phyloP scores from a whole-genome alignment of 30 jellyfish, hydroid and myxozoan species.

The Chrysaora quinquecirrha region DNA sequence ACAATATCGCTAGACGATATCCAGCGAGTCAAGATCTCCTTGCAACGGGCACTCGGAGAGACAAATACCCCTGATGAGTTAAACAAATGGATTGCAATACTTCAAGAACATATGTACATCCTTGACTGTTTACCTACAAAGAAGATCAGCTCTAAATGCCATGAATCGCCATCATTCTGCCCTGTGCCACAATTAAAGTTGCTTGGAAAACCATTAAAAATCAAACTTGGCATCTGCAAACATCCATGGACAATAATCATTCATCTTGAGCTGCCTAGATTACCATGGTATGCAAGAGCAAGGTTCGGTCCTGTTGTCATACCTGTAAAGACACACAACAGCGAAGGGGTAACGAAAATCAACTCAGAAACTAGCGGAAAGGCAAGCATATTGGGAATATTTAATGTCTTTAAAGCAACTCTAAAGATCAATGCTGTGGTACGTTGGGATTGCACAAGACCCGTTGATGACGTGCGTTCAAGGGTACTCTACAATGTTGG shows the following conservation, averaged over 20 bases:
- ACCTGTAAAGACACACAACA: constrained; percentile 22
- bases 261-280: constrained; percentile 2
- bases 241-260: background rate
- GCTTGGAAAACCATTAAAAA: background rate
- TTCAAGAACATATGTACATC: background rate
- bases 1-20: background rate
- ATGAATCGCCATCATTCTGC: background rate
- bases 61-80: background rate
- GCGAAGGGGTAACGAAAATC: constrained; percentile 64
- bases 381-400: constrained; percentile 25
- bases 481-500: constrained; percentile 8
- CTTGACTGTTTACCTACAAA: background rate
- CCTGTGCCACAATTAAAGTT: background rate
- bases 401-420: constrained; percentile 31
- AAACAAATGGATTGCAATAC: background rate
- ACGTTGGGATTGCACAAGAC: constrained; percentile 78
- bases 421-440: constrained; percentile 45
- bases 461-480: background rate
- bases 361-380: constrained; percentile 34
- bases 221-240: background rate
- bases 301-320: constrained; percentile 67
- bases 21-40: background rate
- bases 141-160: background rate
- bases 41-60: background rate
- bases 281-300: constrained; percentile 76